Base-by-base conservation (phyloP, 92 coral and sea anemone genomes). In the Parazoanthus darwini region DNA sequence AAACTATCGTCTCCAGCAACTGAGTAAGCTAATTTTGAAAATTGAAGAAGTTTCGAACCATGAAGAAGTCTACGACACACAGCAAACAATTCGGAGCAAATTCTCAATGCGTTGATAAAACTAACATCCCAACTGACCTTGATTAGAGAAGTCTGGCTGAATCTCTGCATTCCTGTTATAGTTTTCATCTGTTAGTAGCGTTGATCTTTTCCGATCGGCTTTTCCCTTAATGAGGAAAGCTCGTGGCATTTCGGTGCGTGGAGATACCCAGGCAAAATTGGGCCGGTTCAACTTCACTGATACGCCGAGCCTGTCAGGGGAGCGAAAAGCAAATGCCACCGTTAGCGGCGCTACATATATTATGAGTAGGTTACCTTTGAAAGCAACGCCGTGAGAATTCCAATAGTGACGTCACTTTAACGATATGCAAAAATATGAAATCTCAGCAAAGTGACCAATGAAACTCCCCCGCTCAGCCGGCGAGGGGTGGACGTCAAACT, bases 181-280 rank as follows among this genome's bases (percentile, higher is more conserved):
- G 33, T 63, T 80, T 26, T 92, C 92, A 39, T 88, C 89, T 59
- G 79, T 89, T 14, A 78, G 50, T 68, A 63, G 65, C n/a, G 89
- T 67, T 88, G 59, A 50, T 80, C 91, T 91, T 67, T 80, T 90
- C 83, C 74, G 93, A 81, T 86, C 93, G 35, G 88, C 82, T 92
- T 93, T 94, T 66, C 95, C 93, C 63, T 91, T 94, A 92, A 94
- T 92, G 72, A 94, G 74, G 86, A 94, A 94, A 22, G 98, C 96
- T 90, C 93, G 94, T 56, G 98, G 98, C 98, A 95, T 95, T 75
- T 78, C 88, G 91, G 79, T 74, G 88, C 39, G 78, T 84, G 87
- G 87, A 84, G 66, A 84, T 70, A 84, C 87, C 87, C 87, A 71
- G 87, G 78, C 33, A 25, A 84, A 79, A 25, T 48, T 50, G 87